Conservation (phyloP, 2,888 invertebrate species). For the Sesia bembeciformis region DNA sequence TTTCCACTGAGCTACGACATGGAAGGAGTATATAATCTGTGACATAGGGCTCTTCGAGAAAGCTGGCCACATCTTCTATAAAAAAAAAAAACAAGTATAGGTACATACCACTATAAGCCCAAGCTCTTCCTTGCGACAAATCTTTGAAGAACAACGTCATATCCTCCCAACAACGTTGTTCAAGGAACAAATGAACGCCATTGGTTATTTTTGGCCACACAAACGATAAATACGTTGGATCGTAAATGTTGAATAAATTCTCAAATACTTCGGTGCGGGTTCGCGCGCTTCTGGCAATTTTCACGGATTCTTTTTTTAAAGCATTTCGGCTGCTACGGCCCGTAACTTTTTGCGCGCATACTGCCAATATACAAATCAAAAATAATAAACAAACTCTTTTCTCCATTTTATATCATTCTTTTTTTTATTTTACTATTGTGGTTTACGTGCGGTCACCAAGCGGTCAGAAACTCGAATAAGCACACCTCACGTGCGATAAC, state of each 20-base stretch:
- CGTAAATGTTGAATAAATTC: slow-evolving; percentile 55
- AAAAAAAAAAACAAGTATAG: too few relatives aligned
- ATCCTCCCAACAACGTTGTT: slow-evolving; percentile 55
- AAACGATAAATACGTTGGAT: slow-evolving; percentile 52
- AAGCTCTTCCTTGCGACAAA: slow-evolving; percentile 52
- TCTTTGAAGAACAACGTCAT: slow-evolving; percentile 54
- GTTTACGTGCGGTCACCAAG: background rate
- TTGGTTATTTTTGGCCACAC: slow-evolving; percentile 63
- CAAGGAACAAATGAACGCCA: slow-evolving; percentile 49
- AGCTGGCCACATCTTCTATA: too few relatives aligned
- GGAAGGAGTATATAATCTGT: too few relatives aligned
- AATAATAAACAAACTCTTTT: background rate
- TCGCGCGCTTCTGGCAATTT: slow-evolving; percentile 10
- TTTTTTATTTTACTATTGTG: background rate
- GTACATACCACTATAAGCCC: slow-evolving; percentile 69
- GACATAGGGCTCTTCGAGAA: too few relatives aligned
- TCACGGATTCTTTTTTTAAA: background rate
- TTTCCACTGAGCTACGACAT: too few relatives aligned
- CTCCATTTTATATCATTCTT: background rate
- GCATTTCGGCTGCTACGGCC: background rate
- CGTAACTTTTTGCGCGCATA: background rate
- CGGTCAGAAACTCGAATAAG: background rate
- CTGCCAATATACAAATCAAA: background rate
- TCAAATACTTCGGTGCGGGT: slow-evolving; percentile 44
- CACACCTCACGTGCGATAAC: background rate